Evolutionary conservation across 2,797 vertebrate species (phyloP), one percentile per base, ranked within the genome.

Genomic region (Petrocephalus schoutedeni): DNA sequence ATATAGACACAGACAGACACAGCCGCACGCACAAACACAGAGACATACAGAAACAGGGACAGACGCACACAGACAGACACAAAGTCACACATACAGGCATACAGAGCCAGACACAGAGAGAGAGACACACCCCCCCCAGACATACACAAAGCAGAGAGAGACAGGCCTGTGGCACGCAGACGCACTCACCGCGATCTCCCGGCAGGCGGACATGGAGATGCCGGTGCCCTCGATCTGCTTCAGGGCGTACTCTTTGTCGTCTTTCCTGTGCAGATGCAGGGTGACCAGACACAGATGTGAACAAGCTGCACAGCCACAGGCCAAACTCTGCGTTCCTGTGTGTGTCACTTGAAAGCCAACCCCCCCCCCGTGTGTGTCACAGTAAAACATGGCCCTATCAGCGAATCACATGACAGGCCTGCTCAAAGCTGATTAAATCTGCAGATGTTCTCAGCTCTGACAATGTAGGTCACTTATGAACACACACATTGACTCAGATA

Each of bases 181-280:
- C 36, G 82, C 87, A 97, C 98, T 99, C 97, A 99, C 98, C 93
- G 98, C 98, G 95, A 99, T 99, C 95, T 99, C 98, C 98, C 98
- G 97, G 96, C 98, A 99, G 91, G 98, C 98, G 88, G 98, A 99
- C 98, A 99, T 99, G 92, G 98, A 99, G 96, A 99, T 99, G 93
- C 98, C 98, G 91, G 98, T 99, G 96, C 98, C 98, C 97, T 99
- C 98, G 96, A 99, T 99, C 94, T 99, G 98, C 96, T 99, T 99
- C 95, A 99, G 96, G 95, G 98, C 98, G 87, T 99, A 99, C 95
- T 99, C 98, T 95, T 98, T 98, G 95, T 99, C 98, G 95, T 99
- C 98, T 95, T 99, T 99, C 97, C 98, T 99, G 96, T 89, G 94
- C 51, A 84, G 49, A 84, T 41, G 86, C 23, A 82, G 32, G 87